Evolutionary conservation across 2,113 vertebrate genomes (phyloP), one percentile per base, ranked within the genome.

Genomic region (Ia io): DNA sequence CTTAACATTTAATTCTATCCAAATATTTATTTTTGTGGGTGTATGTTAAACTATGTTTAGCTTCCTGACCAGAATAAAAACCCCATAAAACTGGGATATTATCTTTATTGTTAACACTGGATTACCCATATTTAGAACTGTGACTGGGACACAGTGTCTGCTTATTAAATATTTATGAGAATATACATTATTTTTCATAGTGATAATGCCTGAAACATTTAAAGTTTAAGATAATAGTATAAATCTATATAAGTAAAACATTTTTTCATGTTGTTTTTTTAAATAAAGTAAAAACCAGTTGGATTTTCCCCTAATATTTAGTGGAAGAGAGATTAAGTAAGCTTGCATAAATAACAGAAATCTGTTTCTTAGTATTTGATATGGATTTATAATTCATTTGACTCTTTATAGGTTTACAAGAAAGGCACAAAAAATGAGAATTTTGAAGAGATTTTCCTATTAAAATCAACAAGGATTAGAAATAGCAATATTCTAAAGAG

Each of bases 331-430:
- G 20, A 69, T 94, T 95, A 83, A 73, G 25, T 32, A 84, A 77
- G 9, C 61, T 78, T 78, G 32, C 13, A 42, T 74, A 83, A 88
- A 91, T 74, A 96, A 82, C 2, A 94, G 4, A 82, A 88, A 77
- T 69, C 47, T 76, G 9, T 73, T 95, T 94, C 42, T 70, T 49
- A 91, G 42, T 78, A 95, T 78, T 47, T 12, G 35, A 73, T 8
- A 63, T 86, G 74, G 67, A 78, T 95, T 95, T 93, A 69, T 69
- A 96, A 91, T 70, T 93, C 37, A 90, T 88, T 94, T 87, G 37
- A 86, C 90, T 74, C 13, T 84, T 74, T 90, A 18, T 63, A 71
- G 16, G 12, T 35, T 92, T 90, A 87, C 61, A 32, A 70, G 65
- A 83, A 94, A 86, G 89, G 32, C 25, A 85, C 40, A 86, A 87